Evolutionary conservation across 2,797 vertebrate genomes (phyloP), one percentile per base, ranked within the genome.

Genomic region (Corythornis leucogaster): DNA sequence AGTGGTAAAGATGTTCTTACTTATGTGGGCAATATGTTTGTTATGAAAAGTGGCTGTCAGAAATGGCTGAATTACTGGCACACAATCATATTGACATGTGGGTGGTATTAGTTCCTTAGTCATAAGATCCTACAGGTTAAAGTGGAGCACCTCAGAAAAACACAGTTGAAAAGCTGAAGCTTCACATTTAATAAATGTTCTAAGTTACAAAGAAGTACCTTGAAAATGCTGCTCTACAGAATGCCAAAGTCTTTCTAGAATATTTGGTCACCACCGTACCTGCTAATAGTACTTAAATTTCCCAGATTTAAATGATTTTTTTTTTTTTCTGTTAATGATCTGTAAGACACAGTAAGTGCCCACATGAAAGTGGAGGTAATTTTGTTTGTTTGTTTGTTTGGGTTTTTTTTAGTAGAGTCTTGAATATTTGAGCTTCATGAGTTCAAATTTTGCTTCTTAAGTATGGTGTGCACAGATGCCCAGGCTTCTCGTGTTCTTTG

Each of bases 381-480:
- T 38, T 38, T 38, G 12, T 38, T 38, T 53, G 30, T 79, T 64
- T 6, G 1, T 48, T 5, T 38, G 35, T 38, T 33, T 33, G 33
- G 35, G 35, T 35, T 35, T 54, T 17, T 54, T 53, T 80, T 57
- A 8, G 1, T 48, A 28, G 18, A 10, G 9, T 69, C 53, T 51
- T 35, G 31, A 82, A 43, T 0, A 1, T 6, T n/a, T 5, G 31
- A 13, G 22, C 79, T 91, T 30, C 15, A 14, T 3, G 7, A 55
- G 14, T 66, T 58, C 21, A 28, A 17, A 58, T 66, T 89, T 71
- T 76, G 28, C 24, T 38, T 58, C 4, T 1, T 1, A 28, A 40
- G 6, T 57, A 18, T 7, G 33, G 58, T 5, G 9, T n/a, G 6
- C 0, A 0, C 20, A 78, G 33, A 73, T 2, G 2, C 20, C 18